Evolutionary conservation across 2,797 vertebrate species (phyloP), one percentile per base, ranked within the genome.

Genomic region (Xenentodon cancila): DNA sequence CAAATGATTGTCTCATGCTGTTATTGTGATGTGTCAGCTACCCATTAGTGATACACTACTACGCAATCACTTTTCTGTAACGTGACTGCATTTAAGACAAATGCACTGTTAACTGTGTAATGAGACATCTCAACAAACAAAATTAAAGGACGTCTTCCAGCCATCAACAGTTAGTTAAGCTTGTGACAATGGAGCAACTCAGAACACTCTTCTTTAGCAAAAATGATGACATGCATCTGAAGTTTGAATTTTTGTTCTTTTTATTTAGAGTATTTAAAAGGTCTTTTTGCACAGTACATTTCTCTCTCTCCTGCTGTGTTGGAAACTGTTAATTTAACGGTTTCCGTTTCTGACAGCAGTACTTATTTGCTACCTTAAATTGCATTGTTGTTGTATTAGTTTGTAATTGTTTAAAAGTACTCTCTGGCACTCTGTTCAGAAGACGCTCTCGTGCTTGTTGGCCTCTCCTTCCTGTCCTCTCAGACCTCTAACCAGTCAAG

Each of bases 51-150:
- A 40, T 40, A 15, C 13, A 40, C 40, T 65, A 68, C 75, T 82
- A 52, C 80, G 84, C 76, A 84, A 82, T 81, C 82, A 73, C 66
- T 79, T 79, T 85, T 88, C 81, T 69, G 40, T 80, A 83, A 80
- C 81, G 61, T 85, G 79, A 84, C 75, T 45, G 60, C 88, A 89
- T 85, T 90, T 82, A 85, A 87, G 81, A 88, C 79, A 83, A 89
- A 90, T 84, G 87, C 85, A 85, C 87, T 87, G 80, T 89, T 91
- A 89, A 84, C 75, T 89, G 79, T 59, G 79, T 88, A 92, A 90
- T 89, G 87, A 90, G 85, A 87, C 84, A 81, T 85, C 78, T 88
- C 82, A 85, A 86, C 89, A 89, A 90, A 91, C 81, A 84, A 71
- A 87, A 90, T 89, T 76, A 88, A 90, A 84, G 83, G 42, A 83